Base-by-base conservation (phyloP, 1,140 invertebrate genomes). In the Drosophila obscura region DNA sequence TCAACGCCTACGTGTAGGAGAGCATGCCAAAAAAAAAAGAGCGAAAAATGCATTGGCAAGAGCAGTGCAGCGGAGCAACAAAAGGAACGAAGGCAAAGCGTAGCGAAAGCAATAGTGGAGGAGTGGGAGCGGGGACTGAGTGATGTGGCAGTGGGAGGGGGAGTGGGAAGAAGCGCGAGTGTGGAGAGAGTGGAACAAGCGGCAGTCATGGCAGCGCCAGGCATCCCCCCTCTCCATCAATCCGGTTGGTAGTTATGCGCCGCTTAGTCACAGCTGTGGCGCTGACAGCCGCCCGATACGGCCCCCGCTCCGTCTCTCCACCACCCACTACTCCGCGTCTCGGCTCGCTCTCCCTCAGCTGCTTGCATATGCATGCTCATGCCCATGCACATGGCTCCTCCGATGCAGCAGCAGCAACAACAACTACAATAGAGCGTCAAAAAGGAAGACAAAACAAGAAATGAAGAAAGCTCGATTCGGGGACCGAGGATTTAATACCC, bases 211-310 rank as follows among this genome's bases (percentile, higher is more conserved):
- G 45, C 66, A 53, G 35, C 51, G 51, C 48, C 52, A 55, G 41
- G 22, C 49, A 44, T 75, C 73, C 62, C 63, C 52, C 43, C 62
- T 60, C 46, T 49, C 43, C 57, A 16, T 59, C 45, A 59, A 44
- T 31, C 45, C 41, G 24, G 76, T 76, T 80, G 77, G 77, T 80
- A 80, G 81, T 85, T 85, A 85, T 82, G 78, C 82, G 78, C 82
- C 82, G 82, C 82, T 87, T 85, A 85, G 82, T 87, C 82, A 85
- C 82, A 85, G 83, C 78, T 85, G 82, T 88, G 82, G 69, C 82
- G 82, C 79, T 85, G 81, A 84, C 81, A 84, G 73, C 35, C 35
- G 31, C 31, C 31, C 26, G 7, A 28, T 51, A 58, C 59, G 57
- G 57, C 48, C 58, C 53, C 19, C 62, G 8, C 41, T 35, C 31